Evolutionary conservation across 1,140 invertebrate species (phyloP), one percentile per base, ranked within the genome.

Genomic region (Argopecten irradians): DNA sequence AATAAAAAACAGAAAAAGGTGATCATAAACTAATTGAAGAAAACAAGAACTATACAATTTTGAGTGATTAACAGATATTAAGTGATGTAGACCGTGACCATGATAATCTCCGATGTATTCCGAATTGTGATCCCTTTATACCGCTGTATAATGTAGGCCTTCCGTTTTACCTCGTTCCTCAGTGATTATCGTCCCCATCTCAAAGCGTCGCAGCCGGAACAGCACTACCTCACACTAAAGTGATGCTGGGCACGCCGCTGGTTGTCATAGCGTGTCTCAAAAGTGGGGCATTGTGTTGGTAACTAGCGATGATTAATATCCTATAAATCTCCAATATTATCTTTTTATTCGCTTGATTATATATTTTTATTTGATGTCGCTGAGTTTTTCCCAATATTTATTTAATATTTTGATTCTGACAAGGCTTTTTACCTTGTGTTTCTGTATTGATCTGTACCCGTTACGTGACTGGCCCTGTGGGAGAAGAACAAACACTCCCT

Each of bases 371-470:
- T 71, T 71, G 22, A 71, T 71, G 55, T 71, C 55, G 28, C n/a
- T 71, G 55, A 28, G 55, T 71, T 28, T 71, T 71, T 71, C 28
- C 55, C 55, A 71, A 71, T 71, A 71, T 71, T 71, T 71, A 71
- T 71, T 71, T 71, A 28, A 71, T 71, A 71, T 71, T 71, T 71
- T 71, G n/a, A 71, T 71, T 71, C 55, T 71, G 55, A 71, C 55
- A 71, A 71, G 55, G 55, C 55, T 71, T 71, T n/a, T 71, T 71
- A 71, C 55, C 28, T 71, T 71, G n/a, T 11, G 55, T 11, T 11
- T 28, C 22, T 22, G 5, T 71, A 71, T 71, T n/a, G 55, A 71
- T 71, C 22, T 0, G 55, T 71, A 71, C 55, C 55, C 55, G 55
- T 71, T 71, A 71, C 55, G 55, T 71, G 55, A 71, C 55, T 71